A percentile compares a stretch with the other conserved stretches of the same genome.
Conservation (phyloP, 2,113 vertebrate genomes). For the Saimiri boliviensis region DNA sequence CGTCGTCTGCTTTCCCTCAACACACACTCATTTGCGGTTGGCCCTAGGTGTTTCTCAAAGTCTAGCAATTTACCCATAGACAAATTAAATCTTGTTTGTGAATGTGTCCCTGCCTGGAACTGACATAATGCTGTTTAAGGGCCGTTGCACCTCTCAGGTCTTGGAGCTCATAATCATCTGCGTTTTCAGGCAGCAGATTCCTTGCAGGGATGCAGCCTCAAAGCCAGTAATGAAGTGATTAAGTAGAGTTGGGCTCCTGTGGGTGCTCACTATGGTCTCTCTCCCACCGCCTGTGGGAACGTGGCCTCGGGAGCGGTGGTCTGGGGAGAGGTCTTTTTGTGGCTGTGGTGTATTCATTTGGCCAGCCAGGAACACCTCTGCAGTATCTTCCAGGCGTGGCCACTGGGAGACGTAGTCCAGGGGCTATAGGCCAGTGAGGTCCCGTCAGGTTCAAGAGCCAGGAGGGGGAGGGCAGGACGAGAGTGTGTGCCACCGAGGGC, state of each 20-base stretch:
- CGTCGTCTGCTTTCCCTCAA: fast-evolving
- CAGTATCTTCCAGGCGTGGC: fast-evolving
- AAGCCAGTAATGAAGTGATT: not conserved
- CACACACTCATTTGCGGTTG: constrained; percentile 39
- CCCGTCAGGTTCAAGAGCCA: fast-evolving
- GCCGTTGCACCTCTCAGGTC: fast-evolving
- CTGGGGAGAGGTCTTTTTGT: not conserved
- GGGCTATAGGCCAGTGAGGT: fast-evolving
- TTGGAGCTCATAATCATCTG: fast-evolving
- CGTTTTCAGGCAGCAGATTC: not conserved
- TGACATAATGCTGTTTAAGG: not conserved
- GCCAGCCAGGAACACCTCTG: fast-evolving
- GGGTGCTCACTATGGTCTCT: fast-evolving
- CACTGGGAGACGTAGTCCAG: fast-evolving
- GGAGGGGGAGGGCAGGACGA: fast-evolving
- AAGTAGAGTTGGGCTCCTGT: fast-evolving
- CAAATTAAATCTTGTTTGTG: constrained; percentile 5
- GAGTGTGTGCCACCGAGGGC: fast-evolving
- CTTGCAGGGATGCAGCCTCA: not conserved
- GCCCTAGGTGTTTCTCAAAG: constrained; percentile 34
- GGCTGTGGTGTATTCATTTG: not conserved
- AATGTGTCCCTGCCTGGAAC: not conserved
- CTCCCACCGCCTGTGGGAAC: fast-evolving
- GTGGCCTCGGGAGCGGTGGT: fast-evolving
- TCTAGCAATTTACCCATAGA: not conserved